Percentiles rank a stretch among this genome's conserved stretches.
Evolutionary conservation across 2,888 invertebrate species (phyloP).

Genomic region (Rutpela maculata): DNA sequence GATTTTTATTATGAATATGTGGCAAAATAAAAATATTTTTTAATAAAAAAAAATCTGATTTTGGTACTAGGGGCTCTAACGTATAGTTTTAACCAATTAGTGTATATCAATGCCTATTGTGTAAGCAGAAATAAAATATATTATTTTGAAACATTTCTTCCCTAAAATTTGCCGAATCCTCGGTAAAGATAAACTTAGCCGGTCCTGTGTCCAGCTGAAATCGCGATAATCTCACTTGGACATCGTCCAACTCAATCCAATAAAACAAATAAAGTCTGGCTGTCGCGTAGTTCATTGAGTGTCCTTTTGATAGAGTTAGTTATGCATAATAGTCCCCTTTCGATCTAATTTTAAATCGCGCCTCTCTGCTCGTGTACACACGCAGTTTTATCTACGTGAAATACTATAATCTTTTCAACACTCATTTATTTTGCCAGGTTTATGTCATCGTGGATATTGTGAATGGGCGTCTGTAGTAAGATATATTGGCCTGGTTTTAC

Average conservation of each 20-base stretch:
- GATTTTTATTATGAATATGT: too few relatives aligned
- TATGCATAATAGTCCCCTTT: slow-evolving; percentile 1
- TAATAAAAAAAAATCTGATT: too few relatives aligned
- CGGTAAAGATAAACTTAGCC: not conserved
- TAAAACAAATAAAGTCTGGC: slow-evolving; percentile 24
- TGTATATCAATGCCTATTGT: too few relatives aligned
- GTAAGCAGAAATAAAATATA: too few relatives aligned
- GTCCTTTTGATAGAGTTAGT: slow-evolving; percentile 10
- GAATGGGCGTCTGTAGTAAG: not conserved
- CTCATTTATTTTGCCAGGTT: slow-evolving; percentile 11
- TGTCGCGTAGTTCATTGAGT: slow-evolving; percentile 13
- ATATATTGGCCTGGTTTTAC: slow-evolving; percentile 7
- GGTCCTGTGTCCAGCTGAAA: slow-evolving; percentile 8
- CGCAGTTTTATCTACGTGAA: slow-evolving; percentile 1
- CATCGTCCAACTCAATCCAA: slow-evolving; percentile 17
- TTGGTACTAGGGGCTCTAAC: too few relatives aligned
- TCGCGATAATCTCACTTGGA: slow-evolving; percentile 15
- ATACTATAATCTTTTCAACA: not conserved
- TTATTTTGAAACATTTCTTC: too few relatives aligned
- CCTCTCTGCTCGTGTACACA: not conserved
- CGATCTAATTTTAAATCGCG: slow-evolving; percentile 12
- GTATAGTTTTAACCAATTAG: too few relatives aligned
- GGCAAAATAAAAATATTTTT: too few relatives aligned
- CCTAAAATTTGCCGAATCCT: too few relatives aligned
- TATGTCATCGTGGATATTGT: not conserved